phyloP scores from a whole-genome alignment of 2,888 invertebrate species.

The Drosophila mimica region DNA sequence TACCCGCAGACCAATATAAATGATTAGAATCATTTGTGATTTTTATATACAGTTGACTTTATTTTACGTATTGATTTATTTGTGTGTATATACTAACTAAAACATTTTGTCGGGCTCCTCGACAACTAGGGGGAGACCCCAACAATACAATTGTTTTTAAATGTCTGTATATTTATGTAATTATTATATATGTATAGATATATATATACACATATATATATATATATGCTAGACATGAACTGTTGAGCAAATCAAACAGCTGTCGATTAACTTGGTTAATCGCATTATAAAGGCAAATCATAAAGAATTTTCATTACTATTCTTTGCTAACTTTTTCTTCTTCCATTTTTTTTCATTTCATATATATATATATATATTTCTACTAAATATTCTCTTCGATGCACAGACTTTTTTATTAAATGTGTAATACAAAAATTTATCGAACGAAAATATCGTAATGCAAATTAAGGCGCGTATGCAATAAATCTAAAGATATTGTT shows the following conservation, averaged over 20 bases:
- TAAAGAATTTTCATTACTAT: constrained; percentile 58
- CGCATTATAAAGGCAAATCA: constrained; percentile 77
- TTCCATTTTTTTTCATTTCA: background rate
- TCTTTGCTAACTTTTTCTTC: constrained; percentile 26
- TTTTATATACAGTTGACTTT: constrained; percentile 78
- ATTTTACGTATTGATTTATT: constrained; percentile 67
- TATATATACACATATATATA: background rate
- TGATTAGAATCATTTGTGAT: background rate
- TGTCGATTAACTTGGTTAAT: constrained; percentile 78
- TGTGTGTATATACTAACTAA: constrained; percentile 58
- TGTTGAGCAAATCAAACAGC: constrained; percentile 80
- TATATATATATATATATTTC: constrained; percentile 1
- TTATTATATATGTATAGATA: constrained; percentile 5
- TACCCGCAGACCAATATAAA: background rate
- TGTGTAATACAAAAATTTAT: constrained; percentile 48
- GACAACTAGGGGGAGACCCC: constrained; percentile 21
- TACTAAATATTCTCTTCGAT: constrained; percentile 31
- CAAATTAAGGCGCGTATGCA: constrained; percentile 56
- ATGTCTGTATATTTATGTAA: constrained; percentile 38
- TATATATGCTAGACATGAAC: constrained; percentile 59
- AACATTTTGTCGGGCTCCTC: constrained; percentile 45
- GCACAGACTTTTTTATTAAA: constrained; percentile 57
- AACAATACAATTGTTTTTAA: constrained; percentile 44
- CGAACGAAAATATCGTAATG: constrained; percentile 55
- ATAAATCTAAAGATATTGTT: constrained; percentile 31